These are phyloP conservation scores for Dasypolia templi DNA, from an alignment of 2,888 invertebrate species.

Conservation along the genomic window DNA sequence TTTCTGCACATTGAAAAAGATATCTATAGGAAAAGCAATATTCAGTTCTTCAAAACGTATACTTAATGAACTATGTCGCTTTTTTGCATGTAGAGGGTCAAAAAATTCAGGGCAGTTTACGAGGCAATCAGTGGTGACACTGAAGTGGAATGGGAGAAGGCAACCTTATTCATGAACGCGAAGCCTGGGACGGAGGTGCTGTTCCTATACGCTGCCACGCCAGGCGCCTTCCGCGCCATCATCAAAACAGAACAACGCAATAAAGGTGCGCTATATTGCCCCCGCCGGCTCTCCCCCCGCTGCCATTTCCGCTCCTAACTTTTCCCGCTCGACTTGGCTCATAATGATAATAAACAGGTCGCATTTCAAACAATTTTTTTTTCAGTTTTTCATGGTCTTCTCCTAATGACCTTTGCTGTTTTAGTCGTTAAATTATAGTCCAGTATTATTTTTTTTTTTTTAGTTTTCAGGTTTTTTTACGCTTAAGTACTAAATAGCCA, in stretches of 20 bases:
- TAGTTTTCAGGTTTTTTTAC: constrained; percentile 15
- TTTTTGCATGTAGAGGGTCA: constrained; percentile 73
- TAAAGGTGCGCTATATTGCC: constrained; percentile 79
- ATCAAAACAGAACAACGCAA: constrained; percentile 77
- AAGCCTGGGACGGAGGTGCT: constrained; percentile 78
- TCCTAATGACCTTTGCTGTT: constrained; percentile 82
- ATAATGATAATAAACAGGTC: constrained; percentile 87
- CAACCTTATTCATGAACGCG: constrained; percentile 81
- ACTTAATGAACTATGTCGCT: background rate
- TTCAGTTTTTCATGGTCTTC: constrained; percentile 75
- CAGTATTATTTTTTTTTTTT: constrained; percentile 9
- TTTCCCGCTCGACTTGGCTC: constrained; percentile 83
- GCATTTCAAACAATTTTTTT: constrained; percentile 82
- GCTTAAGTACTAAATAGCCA: constrained; percentile 9
- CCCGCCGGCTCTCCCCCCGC: constrained; percentile 70
- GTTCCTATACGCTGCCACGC: constrained; percentile 75
- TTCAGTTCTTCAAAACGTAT: background rate
- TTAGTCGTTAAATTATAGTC: constrained; percentile 68
- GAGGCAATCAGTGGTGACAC: constrained; percentile 72
- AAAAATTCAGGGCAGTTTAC: constrained; percentile 73
- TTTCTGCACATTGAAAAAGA: background rate
- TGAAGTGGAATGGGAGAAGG: constrained; percentile 78
- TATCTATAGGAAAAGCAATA: background rate
- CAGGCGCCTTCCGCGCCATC: constrained; percentile 80
- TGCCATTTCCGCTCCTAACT: constrained; percentile 87